phyloP scores from a whole-genome alignment of 1,140 invertebrate genomes.

The Oreohelix idahoensis region DNA sequence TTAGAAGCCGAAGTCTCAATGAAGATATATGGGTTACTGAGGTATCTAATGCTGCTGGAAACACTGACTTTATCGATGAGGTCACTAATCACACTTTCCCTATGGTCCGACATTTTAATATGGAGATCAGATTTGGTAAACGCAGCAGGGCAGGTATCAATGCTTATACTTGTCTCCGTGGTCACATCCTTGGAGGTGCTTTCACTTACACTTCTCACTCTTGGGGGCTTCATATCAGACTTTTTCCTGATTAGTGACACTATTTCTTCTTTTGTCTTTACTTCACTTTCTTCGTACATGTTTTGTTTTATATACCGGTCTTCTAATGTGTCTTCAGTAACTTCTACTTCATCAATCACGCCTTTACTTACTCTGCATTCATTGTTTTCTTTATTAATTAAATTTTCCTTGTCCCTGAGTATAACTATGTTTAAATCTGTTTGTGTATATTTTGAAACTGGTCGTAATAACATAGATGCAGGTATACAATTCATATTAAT shows the following conservation, averaged over 20 bases:
- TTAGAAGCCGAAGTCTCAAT: not conserved
- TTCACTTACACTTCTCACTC: not conserved
- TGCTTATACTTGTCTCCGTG: too few relatives aligned
- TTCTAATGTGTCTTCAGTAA: not conserved
- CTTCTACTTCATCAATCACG: not conserved
- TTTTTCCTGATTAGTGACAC: not conserved
- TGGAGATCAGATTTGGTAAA: not conserved
- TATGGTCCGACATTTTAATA: not conserved
- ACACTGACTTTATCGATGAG: not conserved
- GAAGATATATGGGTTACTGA: not conserved
- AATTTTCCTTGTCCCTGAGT: too few relatives aligned
- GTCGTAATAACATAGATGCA: constrained; percentile 14
- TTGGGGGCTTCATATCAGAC: not conserved
- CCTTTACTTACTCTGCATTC: not conserved
- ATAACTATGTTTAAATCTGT: too few relatives aligned
- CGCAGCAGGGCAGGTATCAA: not conserved
- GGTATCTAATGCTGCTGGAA: not conserved
- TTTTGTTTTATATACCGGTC: not conserved
- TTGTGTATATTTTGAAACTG: not conserved
- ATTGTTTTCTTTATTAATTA: not conserved
- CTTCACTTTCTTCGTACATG: not conserved
- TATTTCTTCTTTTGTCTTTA: not conserved
- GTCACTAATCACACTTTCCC: not conserved
- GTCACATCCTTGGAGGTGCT: not conserved
- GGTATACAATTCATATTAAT: constrained; percentile 20